Evolutionary conservation across 2,797 vertebrate species (phyloP).

Genomic region (Neomorphus geoffroyi): DNA sequence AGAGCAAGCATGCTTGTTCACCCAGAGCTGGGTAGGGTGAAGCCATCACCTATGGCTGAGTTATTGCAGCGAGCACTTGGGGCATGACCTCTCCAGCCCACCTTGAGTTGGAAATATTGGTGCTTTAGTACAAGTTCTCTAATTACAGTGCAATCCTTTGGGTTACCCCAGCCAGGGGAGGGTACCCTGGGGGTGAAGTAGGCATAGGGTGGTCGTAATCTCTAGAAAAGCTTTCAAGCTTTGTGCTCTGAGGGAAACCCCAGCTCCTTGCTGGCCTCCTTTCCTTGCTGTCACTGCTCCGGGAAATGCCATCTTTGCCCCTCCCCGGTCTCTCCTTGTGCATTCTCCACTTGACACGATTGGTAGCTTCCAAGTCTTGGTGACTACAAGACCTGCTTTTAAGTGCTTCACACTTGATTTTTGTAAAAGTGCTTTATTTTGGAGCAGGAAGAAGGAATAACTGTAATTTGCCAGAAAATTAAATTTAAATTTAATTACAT

Average conservation of each 20-base stretch:
- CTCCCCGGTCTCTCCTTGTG: neutral
- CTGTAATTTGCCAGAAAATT: neutral
- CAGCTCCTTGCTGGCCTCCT: neutral
- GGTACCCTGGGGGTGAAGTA: neutral
- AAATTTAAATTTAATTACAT: neutral
- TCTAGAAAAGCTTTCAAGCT: neutral
- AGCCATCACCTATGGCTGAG: neutral
- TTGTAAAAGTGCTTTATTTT: neutral
- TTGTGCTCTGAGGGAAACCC: neutral
- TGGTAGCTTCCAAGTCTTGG: neutral
- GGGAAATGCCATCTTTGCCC: neutral
- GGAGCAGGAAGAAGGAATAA: neutral
- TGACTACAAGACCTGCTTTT: neutral
- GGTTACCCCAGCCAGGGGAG: neutral
- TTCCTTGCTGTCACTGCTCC: neutral
- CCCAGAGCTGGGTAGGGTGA: neutral
- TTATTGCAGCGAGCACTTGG: neutral
- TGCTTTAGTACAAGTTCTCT: neutral
- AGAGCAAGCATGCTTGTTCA: neutral
- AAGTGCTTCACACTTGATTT: neutral
- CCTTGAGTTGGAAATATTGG: neutral
- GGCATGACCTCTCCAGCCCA: neutral
- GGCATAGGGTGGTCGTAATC: fast-evolving
- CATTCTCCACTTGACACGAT: neutral
- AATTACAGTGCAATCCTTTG: neutral